Evolutionary conservation across 2,888 invertebrate species (phyloP), one percentile per base, ranked within the genome.

Genomic region (Leptinotarsa juncta): DNA sequence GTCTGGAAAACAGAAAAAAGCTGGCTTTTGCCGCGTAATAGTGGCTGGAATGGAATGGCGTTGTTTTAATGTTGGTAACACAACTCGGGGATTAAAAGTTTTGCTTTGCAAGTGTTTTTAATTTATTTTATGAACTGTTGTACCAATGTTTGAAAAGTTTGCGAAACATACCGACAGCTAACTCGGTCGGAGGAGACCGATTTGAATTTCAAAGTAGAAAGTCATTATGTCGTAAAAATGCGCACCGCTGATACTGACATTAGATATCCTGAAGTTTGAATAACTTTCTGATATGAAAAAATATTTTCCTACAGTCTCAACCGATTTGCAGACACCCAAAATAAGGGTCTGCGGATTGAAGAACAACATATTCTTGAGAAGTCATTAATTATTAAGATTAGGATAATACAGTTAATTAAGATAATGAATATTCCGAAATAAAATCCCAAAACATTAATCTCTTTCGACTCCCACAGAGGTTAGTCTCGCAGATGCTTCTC

Each of bases 71-170:
- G 57, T 18, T 18, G 53, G 53, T 7, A 18, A 53, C 53, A 53
- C 18, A 18, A 18, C 23, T 57, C 14, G 23, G 20, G 20, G 57
- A 57, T 57, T 57, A 23, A 57, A 57, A 57, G 20, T 57, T 57
- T 23, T 23, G 57, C 57, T 18, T 57, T 23, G 57, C 23, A 14
- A 23, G 57, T 57, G 57, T 57, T 57, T 57, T 57, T 57, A 57
- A 57, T 57, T 57, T 57, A 57, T 57, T 57, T 57, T 57, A 23
- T 57, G 57, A 20, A 57, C 57, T 57, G 57, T 57, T 57, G 23
- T 15, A 57, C 57, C 57, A 23, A 57, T 57, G 20, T 57, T 57
- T 23, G 57, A 23, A 57, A 57, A 57, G 57, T 57, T 57, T 23
- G 20, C 57, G 23, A 20, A 23, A 57, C 23, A 23, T 23, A 57